Percentiles rank a stretch among this genome's conserved stretches.
These are phyloP conservation scores for Neodiprion pinetum DNA, from an alignment of 1,140 invertebrate species.

Conservation along the genomic window DNA sequence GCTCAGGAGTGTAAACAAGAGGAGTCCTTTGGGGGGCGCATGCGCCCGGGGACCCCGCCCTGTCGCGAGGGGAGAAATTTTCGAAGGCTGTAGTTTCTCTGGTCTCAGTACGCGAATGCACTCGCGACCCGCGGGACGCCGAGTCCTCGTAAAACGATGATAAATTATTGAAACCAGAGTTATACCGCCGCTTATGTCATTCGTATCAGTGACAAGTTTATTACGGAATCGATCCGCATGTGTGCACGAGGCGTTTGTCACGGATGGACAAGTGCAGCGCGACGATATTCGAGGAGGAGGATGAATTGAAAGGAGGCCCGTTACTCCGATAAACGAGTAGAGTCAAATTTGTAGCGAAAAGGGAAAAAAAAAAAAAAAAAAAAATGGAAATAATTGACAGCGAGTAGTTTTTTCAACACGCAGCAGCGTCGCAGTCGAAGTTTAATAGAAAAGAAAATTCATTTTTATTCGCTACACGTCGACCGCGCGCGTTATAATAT, in stretches of 20 bases:
- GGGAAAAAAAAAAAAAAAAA: slow-evolving; percentile 18
- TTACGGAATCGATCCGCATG: slow-evolving; percentile 29
- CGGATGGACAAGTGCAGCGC: slow-evolving; percentile 21
- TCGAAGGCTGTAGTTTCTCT: slow-evolving; percentile 35
- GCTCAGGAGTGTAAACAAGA: slow-evolving; percentile 50
- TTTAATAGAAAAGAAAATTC: too few relatives aligned
- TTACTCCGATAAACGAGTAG: not conserved
- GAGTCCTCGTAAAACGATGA: not conserved
- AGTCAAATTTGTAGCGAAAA: not conserved
- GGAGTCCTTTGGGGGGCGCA: slow-evolving; percentile 34
- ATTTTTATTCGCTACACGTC: too few relatives aligned
- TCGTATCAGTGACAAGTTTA: not conserved
- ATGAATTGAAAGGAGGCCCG: too few relatives aligned
- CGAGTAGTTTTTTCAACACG: not conserved
- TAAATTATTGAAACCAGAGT: not conserved
- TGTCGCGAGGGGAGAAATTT: slow-evolving; percentile 45
- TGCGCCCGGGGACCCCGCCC: slow-evolving; percentile 58
- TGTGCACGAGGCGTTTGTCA: slow-evolving; percentile 21
- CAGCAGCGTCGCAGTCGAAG: slow-evolving; percentile 10
- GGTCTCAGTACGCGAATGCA: slow-evolving; percentile 54
- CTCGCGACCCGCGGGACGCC: slow-evolving; percentile 51
- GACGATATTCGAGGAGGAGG: slow-evolving; percentile 24
- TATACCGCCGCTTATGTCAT: not conserved
- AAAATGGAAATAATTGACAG: slow-evolving; percentile 49
- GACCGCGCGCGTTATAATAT: too few relatives aligned